phyloP scores from a whole-genome alignment of 2,113 vertebrate genomes.

The Acrocephalus kingi region DNA sequence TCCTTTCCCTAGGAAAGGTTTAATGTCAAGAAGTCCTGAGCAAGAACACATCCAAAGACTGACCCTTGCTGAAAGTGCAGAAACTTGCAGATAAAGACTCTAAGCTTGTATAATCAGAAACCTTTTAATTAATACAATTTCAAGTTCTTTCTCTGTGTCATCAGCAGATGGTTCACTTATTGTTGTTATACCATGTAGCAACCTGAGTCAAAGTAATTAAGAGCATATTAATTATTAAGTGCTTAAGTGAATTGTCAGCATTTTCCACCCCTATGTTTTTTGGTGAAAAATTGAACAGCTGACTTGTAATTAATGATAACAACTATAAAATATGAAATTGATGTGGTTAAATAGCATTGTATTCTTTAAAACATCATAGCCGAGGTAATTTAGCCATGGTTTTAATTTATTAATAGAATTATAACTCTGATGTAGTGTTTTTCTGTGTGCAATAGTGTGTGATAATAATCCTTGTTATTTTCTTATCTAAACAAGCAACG shows the following conservation, averaged over 20 bases:
- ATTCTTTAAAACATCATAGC: not conserved
- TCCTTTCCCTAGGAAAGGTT: not conserved
- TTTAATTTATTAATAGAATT: not conserved
- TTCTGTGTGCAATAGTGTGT: not conserved
- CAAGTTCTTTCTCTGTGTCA: constrained; percentile 40
- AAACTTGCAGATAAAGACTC: not conserved
- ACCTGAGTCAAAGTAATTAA: constrained; percentile 71
- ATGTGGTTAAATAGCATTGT: not conserved
- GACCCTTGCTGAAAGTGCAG: not conserved
- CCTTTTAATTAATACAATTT: constrained; percentile 62
- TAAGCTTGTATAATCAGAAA: not conserved
- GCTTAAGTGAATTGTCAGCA: constrained; percentile 54
- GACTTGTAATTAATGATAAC: not conserved
- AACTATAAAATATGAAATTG: not conserved
- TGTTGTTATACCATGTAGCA: constrained; percentile 32
- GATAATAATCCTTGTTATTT: not conserved
- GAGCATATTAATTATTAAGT: constrained; percentile 68
- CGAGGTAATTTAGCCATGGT: not conserved
- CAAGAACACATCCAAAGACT: not conserved
- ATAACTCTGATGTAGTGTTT: not conserved
- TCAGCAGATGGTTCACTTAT: constrained; percentile 67
- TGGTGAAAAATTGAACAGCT: constrained; percentile 18
- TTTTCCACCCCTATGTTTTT: constrained; percentile 38
- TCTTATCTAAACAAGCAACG: not conserved
- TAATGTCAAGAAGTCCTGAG: not conserved